Evolutionary conservation across 2,888 invertebrate species (phyloP), one percentile per base, ranked within the genome.

Genomic region (Acanthococcus lagerstroemiae): DNA sequence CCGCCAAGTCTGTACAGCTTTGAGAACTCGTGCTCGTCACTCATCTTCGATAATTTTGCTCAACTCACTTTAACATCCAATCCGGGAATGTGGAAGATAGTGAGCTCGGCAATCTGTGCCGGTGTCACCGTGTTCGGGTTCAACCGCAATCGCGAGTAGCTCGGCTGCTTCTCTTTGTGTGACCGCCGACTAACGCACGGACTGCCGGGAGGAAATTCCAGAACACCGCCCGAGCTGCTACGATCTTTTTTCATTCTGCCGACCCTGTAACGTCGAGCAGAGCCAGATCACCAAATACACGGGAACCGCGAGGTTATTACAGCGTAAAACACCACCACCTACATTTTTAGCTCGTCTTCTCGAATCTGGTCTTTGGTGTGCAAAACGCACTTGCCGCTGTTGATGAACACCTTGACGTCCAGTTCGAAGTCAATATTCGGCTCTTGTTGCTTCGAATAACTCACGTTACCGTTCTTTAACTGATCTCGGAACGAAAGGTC

Each of bases 381-480:
- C 44, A 97, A 80, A 30, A 95, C 94, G 77, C 96, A 97, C 77
- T 95, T 94, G 7, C 96, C 96, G 72, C 93, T 93, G 77, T 95
- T 95, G 68, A 97, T 93, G 72, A 94, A 84, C 52, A 96, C 95
- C 78, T 95, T 95, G 5, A 97, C 90, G 75, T 95, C 95, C 71
- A 97, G 78, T 75, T 96, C 95, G 74, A 97, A 88, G 77, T 96
- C 95, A 65, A 96, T 90, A 74, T 90, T 94, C 0, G 95, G 94
- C 73, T 94, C 94, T 65, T 86, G 82, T 0, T 84, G 81, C 74
- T 85, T 70, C 46, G 68, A 67, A 50, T 61, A 55, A 44, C 55
- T 45, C 12, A 30, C 15, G 4, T 46, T 55, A 24, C 37, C 55
- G 30, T 56, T 66, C 12, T 56, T 55, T 37, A 56, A 4, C n/a